Evolutionary conservation across 2,113 vertebrate species (phyloP).

Genomic region (Ramphastos sulfuratus): DNA sequence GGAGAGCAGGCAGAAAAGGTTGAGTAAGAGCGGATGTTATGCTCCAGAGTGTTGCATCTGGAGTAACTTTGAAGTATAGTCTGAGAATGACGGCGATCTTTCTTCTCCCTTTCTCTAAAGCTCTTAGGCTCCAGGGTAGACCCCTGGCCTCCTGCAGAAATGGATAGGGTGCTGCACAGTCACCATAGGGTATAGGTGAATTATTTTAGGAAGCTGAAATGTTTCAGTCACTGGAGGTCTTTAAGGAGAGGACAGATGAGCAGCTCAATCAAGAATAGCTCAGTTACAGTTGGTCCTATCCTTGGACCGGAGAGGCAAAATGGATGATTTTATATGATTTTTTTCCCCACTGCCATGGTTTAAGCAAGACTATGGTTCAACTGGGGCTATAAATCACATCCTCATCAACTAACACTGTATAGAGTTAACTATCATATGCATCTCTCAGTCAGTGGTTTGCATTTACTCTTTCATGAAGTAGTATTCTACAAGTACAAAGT

Average conservation of each 20-base stretch:
- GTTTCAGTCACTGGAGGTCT: neutral
- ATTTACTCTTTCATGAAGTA: neutral
- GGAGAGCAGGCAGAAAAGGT: neutral
- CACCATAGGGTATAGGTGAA: rapidly evolving
- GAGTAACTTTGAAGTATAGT: neutral
- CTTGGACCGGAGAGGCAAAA: neutral
- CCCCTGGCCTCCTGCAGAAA: neutral
- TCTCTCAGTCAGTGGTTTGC: neutral
- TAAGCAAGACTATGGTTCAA: neutral
- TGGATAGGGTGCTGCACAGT: neutral
- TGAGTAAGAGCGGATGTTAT: neutral
- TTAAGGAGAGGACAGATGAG: neutral
- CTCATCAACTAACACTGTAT: neutral
- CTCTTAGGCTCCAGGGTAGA: neutral
- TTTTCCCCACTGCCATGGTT: neutral
- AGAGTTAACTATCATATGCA: neutral
- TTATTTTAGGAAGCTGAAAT: slow-evolving; percentile 28
- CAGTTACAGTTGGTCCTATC: neutral
- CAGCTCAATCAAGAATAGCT: neutral
- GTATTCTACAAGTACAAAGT: neutral
- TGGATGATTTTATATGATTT: neutral
- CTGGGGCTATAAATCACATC: neutral
- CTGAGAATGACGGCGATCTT: rapidly evolving
- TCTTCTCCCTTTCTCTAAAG: neutral
- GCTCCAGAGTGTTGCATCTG: neutral